phyloP scores from a whole-genome alignment of 2,888 invertebrate genomes.

The Mactromeris polynyma region DNA sequence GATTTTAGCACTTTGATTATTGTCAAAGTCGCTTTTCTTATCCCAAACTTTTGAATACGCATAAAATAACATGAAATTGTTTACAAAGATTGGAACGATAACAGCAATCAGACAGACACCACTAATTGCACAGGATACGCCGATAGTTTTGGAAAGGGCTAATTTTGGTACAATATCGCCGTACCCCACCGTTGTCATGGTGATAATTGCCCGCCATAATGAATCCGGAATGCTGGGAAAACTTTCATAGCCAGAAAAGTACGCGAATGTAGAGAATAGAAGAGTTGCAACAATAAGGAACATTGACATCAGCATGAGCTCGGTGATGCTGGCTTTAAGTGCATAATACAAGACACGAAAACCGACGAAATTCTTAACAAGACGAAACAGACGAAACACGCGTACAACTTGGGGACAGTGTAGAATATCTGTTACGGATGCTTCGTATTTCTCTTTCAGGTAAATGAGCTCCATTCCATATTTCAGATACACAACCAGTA shows the following conservation, averaged over 20 bases:
- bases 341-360: slow-evolving; percentile 81
- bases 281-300: slow-evolving; percentile 79
- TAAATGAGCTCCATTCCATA: slow-evolving; percentile 67
- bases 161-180: slow-evolving; percentile 79
- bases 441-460: slow-evolving; percentile 72
- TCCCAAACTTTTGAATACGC: slow-evolving; percentile 74
- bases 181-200: slow-evolving; percentile 85
- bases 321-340: slow-evolving; percentile 77
- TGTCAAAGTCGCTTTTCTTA: slow-evolving; percentile 35
- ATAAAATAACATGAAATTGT: slow-evolving; percentile 82
- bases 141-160: slow-evolving; percentile 74
- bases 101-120: slow-evolving; percentile 81
- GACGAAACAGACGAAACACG: slow-evolving; percentile 79
- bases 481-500: slow-evolving; percentile 75
- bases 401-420: slow-evolving; percentile 78
- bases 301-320: slow-evolving; percentile 78
- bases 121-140: slow-evolving; percentile 76
- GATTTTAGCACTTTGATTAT: not conserved
- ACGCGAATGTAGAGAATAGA: slow-evolving; percentile 80
- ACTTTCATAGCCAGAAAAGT: slow-evolving; percentile 74
- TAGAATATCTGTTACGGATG: slow-evolving; percentile 73
- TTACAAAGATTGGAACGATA: slow-evolving; percentile 83
- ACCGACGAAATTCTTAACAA: slow-evolving; percentile 78
- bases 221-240: slow-evolving; percentile 80
- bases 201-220: slow-evolving; percentile 83